Conservation (phyloP, 2,888 invertebrate species). For the Oscheius myriophilus region DNA sequence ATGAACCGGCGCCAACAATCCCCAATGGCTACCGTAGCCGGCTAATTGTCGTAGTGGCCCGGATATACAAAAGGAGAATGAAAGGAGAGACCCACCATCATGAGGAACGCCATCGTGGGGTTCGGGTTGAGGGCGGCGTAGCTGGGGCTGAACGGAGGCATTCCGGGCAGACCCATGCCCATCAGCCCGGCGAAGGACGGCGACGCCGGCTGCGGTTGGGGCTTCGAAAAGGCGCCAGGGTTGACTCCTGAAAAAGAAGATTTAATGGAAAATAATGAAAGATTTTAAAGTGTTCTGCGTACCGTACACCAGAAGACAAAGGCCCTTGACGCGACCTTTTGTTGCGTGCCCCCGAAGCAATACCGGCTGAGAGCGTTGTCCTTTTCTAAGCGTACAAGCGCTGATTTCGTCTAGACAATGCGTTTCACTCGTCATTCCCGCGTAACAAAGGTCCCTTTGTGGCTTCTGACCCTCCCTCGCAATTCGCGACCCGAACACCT, state of each 20-base stretch:
- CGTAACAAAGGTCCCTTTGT: no score
- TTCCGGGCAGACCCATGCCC: constrained; percentile 3
- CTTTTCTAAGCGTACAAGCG: no score
- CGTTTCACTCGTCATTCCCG: no score
- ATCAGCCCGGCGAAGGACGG: constrained; percentile 39
- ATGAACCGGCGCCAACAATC: constrained; percentile 20
- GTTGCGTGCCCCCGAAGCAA: no score
- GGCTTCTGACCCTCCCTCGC: not conserved
- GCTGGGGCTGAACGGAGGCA: constrained; percentile 19
- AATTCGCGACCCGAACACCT: not conserved
- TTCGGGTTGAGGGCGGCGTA: constrained; percentile 5
- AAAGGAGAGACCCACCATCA: constrained; percentile 10
- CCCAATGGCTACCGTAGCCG: not conserved
- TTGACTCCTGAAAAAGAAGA: constrained; percentile 17
- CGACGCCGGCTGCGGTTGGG: constrained; percentile 32
- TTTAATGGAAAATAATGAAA: not conserved
- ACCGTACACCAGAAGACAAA: no score
- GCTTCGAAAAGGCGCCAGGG: constrained; percentile 33
- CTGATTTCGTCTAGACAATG: no score
- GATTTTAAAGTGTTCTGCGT: constrained; percentile 3
- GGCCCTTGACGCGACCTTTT: no score
- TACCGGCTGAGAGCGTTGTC: no score
- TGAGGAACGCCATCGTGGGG: constrained; percentile 3
- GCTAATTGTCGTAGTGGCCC: not conserved
- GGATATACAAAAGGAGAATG: not conserved